Conservation (phyloP, 1,140 invertebrate species). For the Drosophila busckii region DNA sequence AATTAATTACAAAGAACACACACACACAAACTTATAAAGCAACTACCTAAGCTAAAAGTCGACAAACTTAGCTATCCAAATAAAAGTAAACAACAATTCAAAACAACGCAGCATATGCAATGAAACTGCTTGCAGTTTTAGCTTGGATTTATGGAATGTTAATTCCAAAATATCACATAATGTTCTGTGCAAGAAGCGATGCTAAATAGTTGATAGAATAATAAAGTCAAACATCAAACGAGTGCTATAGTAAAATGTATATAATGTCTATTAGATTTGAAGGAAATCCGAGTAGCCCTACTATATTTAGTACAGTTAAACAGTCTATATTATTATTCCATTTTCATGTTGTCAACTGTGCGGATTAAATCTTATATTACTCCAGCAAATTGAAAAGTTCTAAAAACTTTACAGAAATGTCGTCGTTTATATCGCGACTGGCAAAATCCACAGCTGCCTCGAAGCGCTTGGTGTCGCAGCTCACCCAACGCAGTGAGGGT, state of each 20-base stretch:
- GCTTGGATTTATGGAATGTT: too few relatives aligned
- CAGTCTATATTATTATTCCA: too few relatives aligned
- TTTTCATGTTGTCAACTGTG: too few relatives aligned
- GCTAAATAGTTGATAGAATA: too few relatives aligned
- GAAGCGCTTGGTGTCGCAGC: constrained; percentile 58
- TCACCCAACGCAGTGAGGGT: constrained; percentile 41
- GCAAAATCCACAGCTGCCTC: constrained; percentile 29
- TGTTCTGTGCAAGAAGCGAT: too few relatives aligned
- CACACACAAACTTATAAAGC: constrained; percentile 22
- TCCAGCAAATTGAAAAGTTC: background rate
- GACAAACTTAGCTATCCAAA: constrained; percentile 63
- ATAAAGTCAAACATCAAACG: too few relatives aligned
- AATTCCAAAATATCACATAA: too few relatives aligned
- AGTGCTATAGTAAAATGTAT: too few relatives aligned
- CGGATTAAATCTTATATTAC: background rate
- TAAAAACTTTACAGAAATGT: constrained; percentile 24
- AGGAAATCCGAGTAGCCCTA: too few relatives aligned
- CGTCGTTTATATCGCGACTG: constrained; percentile 50
- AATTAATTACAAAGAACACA: constrained; percentile 66
- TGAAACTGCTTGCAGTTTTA: too few relatives aligned
- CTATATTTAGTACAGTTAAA: too few relatives aligned
- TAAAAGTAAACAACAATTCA: constrained; percentile 64
- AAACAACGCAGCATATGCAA: constrained; percentile 26
- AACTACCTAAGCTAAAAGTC: constrained; percentile 70
- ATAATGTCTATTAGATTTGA: too few relatives aligned